These are phyloP conservation scores for Diacarnus erythraeanus DNA, from an alignment of 37 sponge, comb jelly and placozoan species.

Conservation along the genomic window DNA sequence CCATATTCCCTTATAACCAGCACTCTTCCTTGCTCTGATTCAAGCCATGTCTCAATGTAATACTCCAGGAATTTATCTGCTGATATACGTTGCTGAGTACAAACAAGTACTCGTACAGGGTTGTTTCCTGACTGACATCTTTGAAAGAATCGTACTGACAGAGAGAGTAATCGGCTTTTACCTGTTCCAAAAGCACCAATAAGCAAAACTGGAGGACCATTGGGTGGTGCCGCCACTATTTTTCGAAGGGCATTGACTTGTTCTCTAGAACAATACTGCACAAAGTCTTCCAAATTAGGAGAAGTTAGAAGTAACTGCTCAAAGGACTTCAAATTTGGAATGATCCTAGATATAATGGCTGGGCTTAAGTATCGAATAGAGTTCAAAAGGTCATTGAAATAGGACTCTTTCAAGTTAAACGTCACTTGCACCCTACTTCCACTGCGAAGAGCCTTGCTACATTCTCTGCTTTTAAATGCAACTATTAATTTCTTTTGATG, in stretches of 20 bases:
- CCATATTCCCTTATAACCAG: not conserved
- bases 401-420: conserved; percentile 43
- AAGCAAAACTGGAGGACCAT: conserved; percentile 46
- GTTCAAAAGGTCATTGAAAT: conserved; percentile 26
- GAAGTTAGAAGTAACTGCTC: not conserved
- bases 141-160: conserved; percentile 26
- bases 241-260: conserved; percentile 13
- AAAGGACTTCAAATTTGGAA: conserved; percentile 1
- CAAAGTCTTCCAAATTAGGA: not conserved
- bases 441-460: not conserved
- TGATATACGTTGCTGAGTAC: conserved; percentile 45
- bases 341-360: conserved; percentile 10
- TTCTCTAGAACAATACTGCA: conserved; percentile 1
- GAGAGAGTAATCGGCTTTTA: conserved; percentile 52
- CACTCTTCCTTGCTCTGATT: not conserved
- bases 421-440: conserved; percentile 8
- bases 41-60: not conserved
- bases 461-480: not conserved
- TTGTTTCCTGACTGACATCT: not conserved
- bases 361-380: not conserved
- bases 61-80: conserved; percentile 47
- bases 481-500: not conserved
- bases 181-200: conserved; percentile 69
- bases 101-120: conserved; percentile 26
- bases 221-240: conserved; percentile 1